Conservation (phyloP, 2,113 vertebrate species). For the Piaya cayana region DNA sequence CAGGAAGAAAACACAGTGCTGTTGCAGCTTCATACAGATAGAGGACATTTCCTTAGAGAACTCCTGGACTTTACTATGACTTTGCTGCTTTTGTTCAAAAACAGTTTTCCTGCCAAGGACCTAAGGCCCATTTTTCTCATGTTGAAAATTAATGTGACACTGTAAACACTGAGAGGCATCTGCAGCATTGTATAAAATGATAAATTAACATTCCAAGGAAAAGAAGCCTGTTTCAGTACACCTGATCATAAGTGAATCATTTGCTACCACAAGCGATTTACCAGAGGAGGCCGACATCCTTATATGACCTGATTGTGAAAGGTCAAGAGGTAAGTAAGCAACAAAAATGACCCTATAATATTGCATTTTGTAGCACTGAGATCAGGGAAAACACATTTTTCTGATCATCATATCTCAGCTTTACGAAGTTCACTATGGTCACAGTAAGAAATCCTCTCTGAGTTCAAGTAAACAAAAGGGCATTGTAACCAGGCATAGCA, state of each 20-base stretch:
- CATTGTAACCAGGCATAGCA: conserved; percentile 30
- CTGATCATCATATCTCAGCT: neutral
- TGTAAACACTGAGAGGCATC: neutral
- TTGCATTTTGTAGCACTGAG: neutral
- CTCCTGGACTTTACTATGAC: neutral
- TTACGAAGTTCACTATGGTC: neutral
- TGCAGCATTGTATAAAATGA: neutral
- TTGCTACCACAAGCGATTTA: neutral
- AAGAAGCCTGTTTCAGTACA: neutral
- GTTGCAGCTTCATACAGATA: neutral
- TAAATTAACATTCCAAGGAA: neutral
- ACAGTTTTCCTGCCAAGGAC: neutral
- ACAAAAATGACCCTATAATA: neutral
- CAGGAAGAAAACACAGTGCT: neutral
- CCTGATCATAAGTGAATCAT: neutral
- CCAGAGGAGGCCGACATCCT: neutral
- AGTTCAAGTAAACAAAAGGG: conserved; percentile 28
- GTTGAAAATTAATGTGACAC: neutral
- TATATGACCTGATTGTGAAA: neutral
- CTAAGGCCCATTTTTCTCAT: neutral
- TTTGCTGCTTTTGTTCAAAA: neutral
- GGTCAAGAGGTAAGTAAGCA: neutral
- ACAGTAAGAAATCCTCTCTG: neutral
- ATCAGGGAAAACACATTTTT: neutral
- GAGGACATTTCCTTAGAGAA: neutral